Base-by-base conservation (phyloP, 2,113 vertebrate genomes). In the Cyprinodon tularosa region DNA sequence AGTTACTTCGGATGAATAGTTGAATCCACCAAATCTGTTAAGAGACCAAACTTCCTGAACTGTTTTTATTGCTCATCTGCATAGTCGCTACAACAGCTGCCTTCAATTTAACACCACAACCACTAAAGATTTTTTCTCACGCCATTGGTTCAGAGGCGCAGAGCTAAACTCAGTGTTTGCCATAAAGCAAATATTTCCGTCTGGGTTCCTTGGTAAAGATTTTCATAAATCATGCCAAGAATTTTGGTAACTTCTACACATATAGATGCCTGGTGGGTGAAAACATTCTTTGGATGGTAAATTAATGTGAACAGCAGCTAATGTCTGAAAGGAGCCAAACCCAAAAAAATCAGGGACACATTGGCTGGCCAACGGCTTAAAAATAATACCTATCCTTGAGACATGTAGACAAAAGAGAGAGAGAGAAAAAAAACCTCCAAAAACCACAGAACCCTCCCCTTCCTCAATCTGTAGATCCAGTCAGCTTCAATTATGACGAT, bases 401-500 rank as follows among this genome's bases (percentile, higher is more conserved):
- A 20, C 66, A 9, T 42, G 15, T 37, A 39, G 20, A 48, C 50
- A 66, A 66, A 77, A 71, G 68, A 71, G 15, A 39, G 29, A 29
- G 29, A 29, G 29, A 57, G n/a, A 69, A 69, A 39, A 61, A 60
- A 12, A 61, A 20, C n/a, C 10, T 48, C 29, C 13, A 48, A n/a
- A 44, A 72, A 4, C 63, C 64, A 38, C 57, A 13, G 17, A n/a
- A 39, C 5, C 63, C 36, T 29, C n/a, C 62, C 39, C 12, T 66
- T 7, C n/a, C 44, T 60, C 13, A 60, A n/a, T 12, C n/a, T 66
- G 22, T 39, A 4, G 37, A 36, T 66, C 62, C 63, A 72, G 75
- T 71, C 68, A 66, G 68, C 38, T 14, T 60, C 39, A 53, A 68
- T 74, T 74, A 66, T 12, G 17, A 63, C 12, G 0, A 42, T 71